Percentiles rank a stretch among this genome's conserved stretches.
Conservation (phyloP, 2,797 vertebrate species). For the Pseudocheirus occidentalis region DNA sequence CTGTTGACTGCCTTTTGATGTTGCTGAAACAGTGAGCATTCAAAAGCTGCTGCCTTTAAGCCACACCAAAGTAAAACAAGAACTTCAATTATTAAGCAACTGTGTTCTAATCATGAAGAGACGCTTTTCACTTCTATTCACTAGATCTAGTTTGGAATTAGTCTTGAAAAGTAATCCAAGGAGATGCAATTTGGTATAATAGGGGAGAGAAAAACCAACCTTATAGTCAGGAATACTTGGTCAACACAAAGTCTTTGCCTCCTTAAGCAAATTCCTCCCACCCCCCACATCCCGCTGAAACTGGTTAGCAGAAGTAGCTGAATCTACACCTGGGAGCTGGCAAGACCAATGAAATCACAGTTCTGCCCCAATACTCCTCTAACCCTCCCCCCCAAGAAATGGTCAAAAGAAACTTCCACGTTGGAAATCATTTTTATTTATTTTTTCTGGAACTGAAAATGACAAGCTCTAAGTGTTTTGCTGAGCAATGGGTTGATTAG, state of each 20-base stretch:
- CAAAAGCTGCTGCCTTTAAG: neutral
- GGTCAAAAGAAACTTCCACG: neutral
- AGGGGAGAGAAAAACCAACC: neutral
- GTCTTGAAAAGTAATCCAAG: neutral
- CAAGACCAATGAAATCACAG: neutral
- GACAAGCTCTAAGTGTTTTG: neutral
- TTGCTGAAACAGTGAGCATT: neutral
- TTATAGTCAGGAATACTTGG: neutral
- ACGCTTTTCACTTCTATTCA: neutral
- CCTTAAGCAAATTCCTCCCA: neutral
- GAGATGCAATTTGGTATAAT: neutral
- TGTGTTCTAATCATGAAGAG: slow-evolving; percentile 8
- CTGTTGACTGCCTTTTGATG: neutral
- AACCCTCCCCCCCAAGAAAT: neutral
- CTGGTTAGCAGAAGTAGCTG: neutral
- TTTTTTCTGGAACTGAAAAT: neutral
- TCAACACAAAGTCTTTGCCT: neutral
- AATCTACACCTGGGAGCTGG: neutral
- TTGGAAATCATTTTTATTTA: neutral
- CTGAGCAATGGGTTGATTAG: slow-evolving; percentile 9
- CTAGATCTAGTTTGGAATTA: neutral
- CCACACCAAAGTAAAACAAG: neutral
- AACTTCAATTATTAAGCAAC: neutral
- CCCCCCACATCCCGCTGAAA: neutral
- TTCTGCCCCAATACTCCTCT: neutral